Evolutionary conservation across 2,113 vertebrate species (phyloP).

Genomic region (Podarcis cretensis): DNA sequence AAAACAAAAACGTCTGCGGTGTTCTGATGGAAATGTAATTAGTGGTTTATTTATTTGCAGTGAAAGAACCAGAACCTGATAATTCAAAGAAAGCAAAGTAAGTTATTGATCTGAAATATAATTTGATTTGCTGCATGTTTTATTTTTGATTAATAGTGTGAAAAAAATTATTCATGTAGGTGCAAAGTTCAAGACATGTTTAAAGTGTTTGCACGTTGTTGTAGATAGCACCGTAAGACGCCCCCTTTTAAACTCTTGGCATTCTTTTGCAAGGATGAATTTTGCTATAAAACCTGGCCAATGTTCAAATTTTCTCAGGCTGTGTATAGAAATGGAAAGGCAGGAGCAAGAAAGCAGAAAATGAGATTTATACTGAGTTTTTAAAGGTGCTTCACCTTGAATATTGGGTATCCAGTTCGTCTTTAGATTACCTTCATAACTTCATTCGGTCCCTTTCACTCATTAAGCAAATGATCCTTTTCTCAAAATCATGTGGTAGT

Average conservation of each 20-base stretch:
- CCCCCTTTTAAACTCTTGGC: neutral
- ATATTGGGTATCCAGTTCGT: neutral
- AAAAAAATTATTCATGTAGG: slow-evolving; percentile 28
- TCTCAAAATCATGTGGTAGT: neutral
- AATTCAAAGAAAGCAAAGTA: slow-evolving; percentile 89
- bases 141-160: slow-evolving; percentile 28
- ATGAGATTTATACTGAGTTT: neutral
- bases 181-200: slow-evolving; percentile 35
- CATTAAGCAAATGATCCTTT: neutral
- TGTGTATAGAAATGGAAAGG: neutral
- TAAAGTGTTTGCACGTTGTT: slow-evolving; percentile 1
- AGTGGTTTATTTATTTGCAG: slow-evolving; percentile 75
- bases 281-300: neutral
- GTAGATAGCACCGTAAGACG: neutral
- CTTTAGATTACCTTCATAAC: neutral
- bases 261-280: neutral
- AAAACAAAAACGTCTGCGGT: neutral
- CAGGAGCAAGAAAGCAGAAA: neutral
- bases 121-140: slow-evolving; percentile 59
- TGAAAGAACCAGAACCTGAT: slow-evolving; percentile 84
- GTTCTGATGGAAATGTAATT: slow-evolving; percentile 1
- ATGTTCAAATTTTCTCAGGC: neutral
- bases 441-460: neutral
- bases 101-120: slow-evolving; percentile 51
- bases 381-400: neutral